Percentiles rank a stretch among this genome's conserved stretches.
These are phyloP conservation scores for Rutilus rutilus DNA, from an alignment of 2,113 vertebrate genomes.

Conservation along the genomic window DNA sequence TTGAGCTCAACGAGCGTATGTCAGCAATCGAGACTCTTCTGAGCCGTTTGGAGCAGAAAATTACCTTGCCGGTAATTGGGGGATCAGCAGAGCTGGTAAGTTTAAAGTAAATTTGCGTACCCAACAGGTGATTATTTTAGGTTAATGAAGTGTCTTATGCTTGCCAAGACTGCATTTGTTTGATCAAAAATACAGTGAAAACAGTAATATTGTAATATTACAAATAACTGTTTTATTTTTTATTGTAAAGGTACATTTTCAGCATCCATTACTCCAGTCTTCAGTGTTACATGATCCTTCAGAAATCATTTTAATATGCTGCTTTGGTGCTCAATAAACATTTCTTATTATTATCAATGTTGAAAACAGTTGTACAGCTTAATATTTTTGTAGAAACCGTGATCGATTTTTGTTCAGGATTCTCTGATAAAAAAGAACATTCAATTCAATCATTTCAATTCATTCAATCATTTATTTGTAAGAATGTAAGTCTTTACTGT, in stretches of 20 bases:
- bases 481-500: neutral
- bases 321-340: neutral
- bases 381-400: too few species aligned
- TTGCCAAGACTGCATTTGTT: too few species aligned
- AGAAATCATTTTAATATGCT: neutral
- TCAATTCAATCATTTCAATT: too few species aligned
- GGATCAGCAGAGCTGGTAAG: conserved; percentile 70
- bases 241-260: too few species aligned
- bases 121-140: neutral
- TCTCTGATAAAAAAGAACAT: too few species aligned
- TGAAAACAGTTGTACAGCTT: neutral
- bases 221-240: too few species aligned
- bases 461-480: too few species aligned
- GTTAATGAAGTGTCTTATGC: too few species aligned
- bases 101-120: neutral
- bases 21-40: conserved; percentile 75
- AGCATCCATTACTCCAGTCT: too few species aligned
- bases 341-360: neutral
- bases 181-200: too few species aligned
- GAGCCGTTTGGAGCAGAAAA: conserved; percentile 77
- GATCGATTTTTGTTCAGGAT: too few species aligned
- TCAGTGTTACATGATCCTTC: neutral
- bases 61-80: conserved; percentile 54
- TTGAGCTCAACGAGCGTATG: conserved; percentile 77
- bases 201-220: too few species aligned